Conservation (phyloP, 92 coral and sea anemone species). For the Virgularia gustaviana region DNA sequence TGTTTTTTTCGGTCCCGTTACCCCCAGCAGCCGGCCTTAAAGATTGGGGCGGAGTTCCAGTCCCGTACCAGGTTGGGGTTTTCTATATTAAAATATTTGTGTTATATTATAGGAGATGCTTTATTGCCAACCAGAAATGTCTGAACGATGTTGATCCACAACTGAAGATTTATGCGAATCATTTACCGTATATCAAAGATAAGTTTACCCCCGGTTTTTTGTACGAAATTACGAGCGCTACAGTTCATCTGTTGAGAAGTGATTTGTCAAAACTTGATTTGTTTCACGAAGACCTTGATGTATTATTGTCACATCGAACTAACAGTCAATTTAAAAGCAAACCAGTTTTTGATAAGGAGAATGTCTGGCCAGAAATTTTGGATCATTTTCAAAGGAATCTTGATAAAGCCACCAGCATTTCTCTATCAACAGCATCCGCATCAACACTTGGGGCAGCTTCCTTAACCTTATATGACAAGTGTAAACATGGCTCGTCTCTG, state of each 20-base stretch:
- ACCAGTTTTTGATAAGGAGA: conserved; percentile 12
- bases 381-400: conserved; percentile 84
- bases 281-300: conserved; percentile 56
- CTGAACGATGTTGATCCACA: no score
- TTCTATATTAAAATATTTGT: no score
- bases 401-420: conserved; percentile 63
- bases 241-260: conserved; percentile 2
- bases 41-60: no score
- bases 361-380: conserved; percentile 76
- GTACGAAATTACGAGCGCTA: conserved; percentile 7
- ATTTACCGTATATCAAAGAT: not conserved
- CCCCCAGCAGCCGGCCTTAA: no score
- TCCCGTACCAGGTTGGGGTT: no score
- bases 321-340: conserved; percentile 6
- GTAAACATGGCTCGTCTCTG: conserved; percentile 33
- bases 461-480: conserved; percentile 48
- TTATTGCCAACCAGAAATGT: no score
- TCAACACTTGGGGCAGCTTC: conserved; percentile 91
- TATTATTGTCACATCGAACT: conserved; percentile 14
- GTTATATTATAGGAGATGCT: no score
- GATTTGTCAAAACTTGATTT: conserved; percentile 18
- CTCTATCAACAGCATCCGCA: conserved; percentile 73
- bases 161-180: no score
- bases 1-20: no score
- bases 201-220: conserved; percentile 9